Conservation (phyloP, 2,797 vertebrate genomes). For the Chelon auratus region DNA sequence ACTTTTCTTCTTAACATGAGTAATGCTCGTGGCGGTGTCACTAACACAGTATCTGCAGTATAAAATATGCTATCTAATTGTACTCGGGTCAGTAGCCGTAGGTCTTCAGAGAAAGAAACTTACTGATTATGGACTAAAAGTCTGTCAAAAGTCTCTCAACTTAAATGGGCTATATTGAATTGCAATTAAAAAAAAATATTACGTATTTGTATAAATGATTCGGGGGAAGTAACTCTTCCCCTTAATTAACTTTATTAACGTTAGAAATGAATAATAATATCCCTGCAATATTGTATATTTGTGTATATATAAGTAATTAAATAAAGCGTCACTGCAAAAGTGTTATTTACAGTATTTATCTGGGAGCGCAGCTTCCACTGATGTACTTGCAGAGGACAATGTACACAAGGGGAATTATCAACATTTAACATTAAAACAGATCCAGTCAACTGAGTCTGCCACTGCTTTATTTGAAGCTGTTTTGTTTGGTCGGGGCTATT, state of each 20-base stretch:
- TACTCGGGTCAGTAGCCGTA: not conserved
- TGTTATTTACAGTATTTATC: not conserved
- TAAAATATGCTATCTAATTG: not conserved
- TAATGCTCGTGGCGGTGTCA: not conserved
- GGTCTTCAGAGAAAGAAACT: not conserved
- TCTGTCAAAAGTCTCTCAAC: too few relatives aligned
- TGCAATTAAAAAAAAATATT: too few relatives aligned
- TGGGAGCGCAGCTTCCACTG: not conserved
- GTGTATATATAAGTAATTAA: not conserved
- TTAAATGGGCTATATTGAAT: too few relatives aligned
- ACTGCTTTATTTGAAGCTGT: constrained; percentile 49
- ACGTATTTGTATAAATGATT: not conserved
- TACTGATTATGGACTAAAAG: not conserved
- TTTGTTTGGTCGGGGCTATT: constrained; percentile 55
- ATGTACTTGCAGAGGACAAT: not conserved
- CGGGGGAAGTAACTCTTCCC: too few relatives aligned
- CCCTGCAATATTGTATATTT: too few relatives aligned
- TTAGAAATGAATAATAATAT: too few relatives aligned
- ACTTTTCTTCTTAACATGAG: not conserved
- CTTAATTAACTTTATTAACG: not conserved
- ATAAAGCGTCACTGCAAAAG: not conserved
- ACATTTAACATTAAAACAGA: constrained; percentile 47
- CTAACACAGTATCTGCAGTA: not conserved
- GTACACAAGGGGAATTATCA: constrained; percentile 37
- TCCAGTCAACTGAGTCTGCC: constrained; percentile 26